A percentile compares a stretch with the other conserved stretches of the same genome.
phyloP scores from a whole-genome alignment of 2,113 vertebrate genomes.

The Stigmatopora argus region DNA sequence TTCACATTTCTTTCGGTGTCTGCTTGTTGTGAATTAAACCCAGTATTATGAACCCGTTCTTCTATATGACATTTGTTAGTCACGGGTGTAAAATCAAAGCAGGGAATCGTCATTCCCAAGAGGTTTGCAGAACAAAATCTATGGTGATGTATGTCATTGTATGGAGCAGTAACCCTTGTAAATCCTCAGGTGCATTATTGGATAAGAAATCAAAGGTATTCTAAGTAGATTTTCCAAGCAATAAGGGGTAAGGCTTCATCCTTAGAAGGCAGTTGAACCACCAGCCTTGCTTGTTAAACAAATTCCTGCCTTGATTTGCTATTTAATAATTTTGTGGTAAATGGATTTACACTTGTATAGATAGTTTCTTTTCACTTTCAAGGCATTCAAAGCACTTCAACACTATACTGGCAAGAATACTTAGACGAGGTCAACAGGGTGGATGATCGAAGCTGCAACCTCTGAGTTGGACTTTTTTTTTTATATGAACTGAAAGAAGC shows the following conservation, averaged over 20 bases:
- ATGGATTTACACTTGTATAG: too few relatives aligned
- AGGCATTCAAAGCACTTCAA: too few relatives aligned
- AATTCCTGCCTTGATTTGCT: not conserved
- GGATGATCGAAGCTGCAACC: too few relatives aligned
- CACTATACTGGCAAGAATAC: too few relatives aligned
- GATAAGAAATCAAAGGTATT: slow-evolving; percentile 41
- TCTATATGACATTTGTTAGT: slow-evolving; percentile 12
- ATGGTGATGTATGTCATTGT: slow-evolving; percentile 14
- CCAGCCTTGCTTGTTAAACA: too few relatives aligned
- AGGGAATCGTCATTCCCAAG: slow-evolving; percentile 5
- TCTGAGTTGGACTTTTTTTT: not conserved
- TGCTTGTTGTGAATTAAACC: not conserved
- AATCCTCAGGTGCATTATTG: slow-evolving; percentile 39
- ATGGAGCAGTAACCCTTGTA: slow-evolving; percentile 25
- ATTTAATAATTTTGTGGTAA: too few relatives aligned
- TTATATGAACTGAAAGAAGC: not conserved
- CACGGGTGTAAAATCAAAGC: slow-evolving; percentile 17
- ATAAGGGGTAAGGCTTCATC: slow-evolving; percentile 15
- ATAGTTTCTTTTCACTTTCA: too few relatives aligned
- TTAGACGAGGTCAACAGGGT: too few relatives aligned
- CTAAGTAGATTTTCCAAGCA: slow-evolving; percentile 19
- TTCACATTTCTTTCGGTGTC: slow-evolving; percentile 11
- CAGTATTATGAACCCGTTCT: slow-evolving; percentile 1
- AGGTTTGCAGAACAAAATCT: slow-evolving; percentile 8
- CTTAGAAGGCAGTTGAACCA: slow-evolving; percentile 4